phyloP scores from a whole-genome alignment of 2,113 vertebrate genomes.

The Tor tambroides region DNA sequence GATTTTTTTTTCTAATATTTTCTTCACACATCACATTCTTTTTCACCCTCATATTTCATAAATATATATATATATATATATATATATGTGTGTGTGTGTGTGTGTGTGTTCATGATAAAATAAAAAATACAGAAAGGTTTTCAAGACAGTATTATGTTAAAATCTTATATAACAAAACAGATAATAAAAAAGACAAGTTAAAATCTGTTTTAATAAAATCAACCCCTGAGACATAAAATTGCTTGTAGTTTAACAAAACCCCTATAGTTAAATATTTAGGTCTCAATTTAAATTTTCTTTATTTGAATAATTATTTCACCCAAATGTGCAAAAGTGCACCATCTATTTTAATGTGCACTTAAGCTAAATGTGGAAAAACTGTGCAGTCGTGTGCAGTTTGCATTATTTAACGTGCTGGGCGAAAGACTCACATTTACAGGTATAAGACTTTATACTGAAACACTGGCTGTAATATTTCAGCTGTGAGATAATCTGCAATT shows the following conservation, averaged over 20 bases:
- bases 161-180: neutral
- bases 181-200: neutral
- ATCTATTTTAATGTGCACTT: neutral
- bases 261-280: neutral
- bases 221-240: neutral
- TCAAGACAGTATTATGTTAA: neutral
- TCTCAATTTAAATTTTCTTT: neutral
- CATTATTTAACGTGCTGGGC: constrained; percentile 21
- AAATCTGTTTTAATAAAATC: neutral
- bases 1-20: too few relatives aligned
- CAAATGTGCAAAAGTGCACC: neutral
- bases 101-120: too few relatives aligned
- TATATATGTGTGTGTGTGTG: too few relatives aligned
- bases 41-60: too few relatives aligned
- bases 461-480: neutral
- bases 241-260: neutral
- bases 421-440: neutral
- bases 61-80: too few relatives aligned
- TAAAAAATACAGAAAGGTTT: too few relatives aligned
- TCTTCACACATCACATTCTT: too few relatives aligned
- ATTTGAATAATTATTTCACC: neutral
- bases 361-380: neutral
- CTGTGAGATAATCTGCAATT: constrained; percentile 19
- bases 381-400: neutral
- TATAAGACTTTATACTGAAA: neutral